Percentiles rank a stretch among this genome's conserved stretches.
Evolutionary conservation across 2,888 invertebrate species (phyloP).

Genomic region (Plebejus anna): DNA sequence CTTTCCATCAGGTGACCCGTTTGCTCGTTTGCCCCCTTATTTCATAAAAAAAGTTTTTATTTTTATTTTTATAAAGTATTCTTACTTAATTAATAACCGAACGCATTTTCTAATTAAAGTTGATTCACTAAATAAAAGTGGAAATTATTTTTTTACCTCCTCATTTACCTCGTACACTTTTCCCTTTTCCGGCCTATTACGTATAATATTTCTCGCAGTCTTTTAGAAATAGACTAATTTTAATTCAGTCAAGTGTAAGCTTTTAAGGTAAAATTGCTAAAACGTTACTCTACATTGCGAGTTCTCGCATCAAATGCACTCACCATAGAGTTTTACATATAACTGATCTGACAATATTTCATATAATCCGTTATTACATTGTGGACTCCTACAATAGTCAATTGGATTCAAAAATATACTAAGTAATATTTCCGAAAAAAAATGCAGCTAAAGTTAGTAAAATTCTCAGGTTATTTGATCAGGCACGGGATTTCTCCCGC

Average conservation of each 20-base stretch:
- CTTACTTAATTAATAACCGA: too few species aligned
- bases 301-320: conserved; percentile 34
- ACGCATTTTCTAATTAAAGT: too few species aligned
- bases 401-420: neutral
- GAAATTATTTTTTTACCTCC: too few species aligned
- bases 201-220: neutral
- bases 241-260: conserved; percentile 15
- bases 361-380: neutral
- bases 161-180: neutral
- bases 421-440: too few species aligned
- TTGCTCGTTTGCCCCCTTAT: too few species aligned
- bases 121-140: too few species aligned
- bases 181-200: neutral
- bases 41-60: too few species aligned
- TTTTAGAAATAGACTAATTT: conserved; percentile 7
- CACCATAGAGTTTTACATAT: neutral
- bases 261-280: conserved; percentile 17
- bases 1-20: too few species aligned
- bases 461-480: too few species aligned
- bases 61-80: too few species aligned
- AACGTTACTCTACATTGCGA: conserved; percentile 26
- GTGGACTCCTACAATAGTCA: neutral
- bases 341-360: neutral
- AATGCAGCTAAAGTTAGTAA: too few species aligned
- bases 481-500: too few species aligned